Percentiles rank a stretch among this genome's conserved stretches.
These are phyloP conservation scores for Melanerpes aurifrons DNA, from an alignment of 2,113 vertebrate species.

Conservation along the genomic window DNA sequence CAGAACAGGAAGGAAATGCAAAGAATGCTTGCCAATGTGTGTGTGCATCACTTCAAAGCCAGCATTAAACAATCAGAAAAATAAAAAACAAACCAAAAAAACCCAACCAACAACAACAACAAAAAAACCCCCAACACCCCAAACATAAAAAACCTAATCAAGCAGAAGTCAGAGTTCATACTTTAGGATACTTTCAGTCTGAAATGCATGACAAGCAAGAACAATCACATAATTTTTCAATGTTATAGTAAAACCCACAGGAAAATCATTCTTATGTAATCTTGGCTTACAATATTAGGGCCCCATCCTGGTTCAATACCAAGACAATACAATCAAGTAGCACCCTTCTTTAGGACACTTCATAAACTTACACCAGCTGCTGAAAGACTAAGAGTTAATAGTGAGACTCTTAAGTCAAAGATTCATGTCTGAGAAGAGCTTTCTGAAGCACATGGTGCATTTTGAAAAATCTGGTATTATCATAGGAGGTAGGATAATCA, in stretches of 20 bases:
- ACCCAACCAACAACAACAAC: neutral
- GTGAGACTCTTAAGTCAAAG: neutral
- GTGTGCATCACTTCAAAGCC: neutral
- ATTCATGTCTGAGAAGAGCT: neutral
- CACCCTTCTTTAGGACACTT: constrained; percentile 6
- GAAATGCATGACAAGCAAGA: neutral
- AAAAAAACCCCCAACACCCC: neutral
- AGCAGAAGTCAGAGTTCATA: neutral
- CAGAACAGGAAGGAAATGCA: neutral
- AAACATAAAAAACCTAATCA: neutral
- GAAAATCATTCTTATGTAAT: constrained; percentile 6
- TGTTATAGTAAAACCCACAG: neutral
- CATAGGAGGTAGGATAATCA: constrained; percentile 51
- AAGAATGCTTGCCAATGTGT: neutral
- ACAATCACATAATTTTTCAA: neutral
- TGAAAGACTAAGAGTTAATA: constrained; percentile 1
- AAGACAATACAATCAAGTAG: constrained; percentile 4
- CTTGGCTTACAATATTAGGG: neutral
- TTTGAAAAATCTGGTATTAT: constrained; percentile 40
- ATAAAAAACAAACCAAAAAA: neutral
- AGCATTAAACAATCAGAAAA: neutral
- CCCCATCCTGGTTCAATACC: neutral
- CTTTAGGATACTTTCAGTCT: neutral
- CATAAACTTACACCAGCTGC: neutral
- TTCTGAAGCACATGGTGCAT: constrained; percentile 23